Base-by-base conservation (phyloP, 1,140 invertebrate genomes). In the Antheraea pernyi region DNA sequence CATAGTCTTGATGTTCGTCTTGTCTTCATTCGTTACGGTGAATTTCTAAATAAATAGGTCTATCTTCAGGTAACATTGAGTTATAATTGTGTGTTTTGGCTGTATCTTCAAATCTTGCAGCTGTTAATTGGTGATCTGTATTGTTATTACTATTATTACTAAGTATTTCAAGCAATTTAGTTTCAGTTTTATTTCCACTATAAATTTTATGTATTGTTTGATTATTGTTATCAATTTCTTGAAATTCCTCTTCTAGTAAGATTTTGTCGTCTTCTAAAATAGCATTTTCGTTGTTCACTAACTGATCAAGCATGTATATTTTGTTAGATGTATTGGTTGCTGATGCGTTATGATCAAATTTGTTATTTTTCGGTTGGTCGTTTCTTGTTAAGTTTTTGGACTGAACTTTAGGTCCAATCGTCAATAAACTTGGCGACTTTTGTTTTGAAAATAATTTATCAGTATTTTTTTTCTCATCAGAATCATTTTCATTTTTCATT, bases 21-120 rank as follows among this genome's bases (percentile, higher is more conserved):
- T 72, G 73, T 72, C 75, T 83, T 78, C 81, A 84, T 46, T 82
- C 72, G 71, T 79, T 88, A 65, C 82, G 78, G 59, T 80, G 78
- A 64, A 91, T 84, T 67, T 89, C 80, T 67, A 91, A 79, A 77
- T 87, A 88, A 67, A 74, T 77, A 18, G 84, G 75, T 70, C 79
- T 75, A 46, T 69, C 77, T 36, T 77, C 42, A 9, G 81, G 82
- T 63, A 83, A 42, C 78, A 85, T 86, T 16, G 85, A 86, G 19
- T 75, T 80, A n/a, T 61, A 61, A 53, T 53, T 53, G 16, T 11
- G 46, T 53, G 16, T 13, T 53, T 7, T 53, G 1, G 6, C 16
- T 2, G 13, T 16, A 1, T 53, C 46, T 6, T 53, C 16, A 13
- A 53, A 53, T 53, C 1, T 16, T 53, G 46, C 13, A 53, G 11